Evolutionary conservation across 2,888 invertebrate species (phyloP), one percentile per base, ranked within the genome.

Genomic region (Stictocephala bisonia): DNA sequence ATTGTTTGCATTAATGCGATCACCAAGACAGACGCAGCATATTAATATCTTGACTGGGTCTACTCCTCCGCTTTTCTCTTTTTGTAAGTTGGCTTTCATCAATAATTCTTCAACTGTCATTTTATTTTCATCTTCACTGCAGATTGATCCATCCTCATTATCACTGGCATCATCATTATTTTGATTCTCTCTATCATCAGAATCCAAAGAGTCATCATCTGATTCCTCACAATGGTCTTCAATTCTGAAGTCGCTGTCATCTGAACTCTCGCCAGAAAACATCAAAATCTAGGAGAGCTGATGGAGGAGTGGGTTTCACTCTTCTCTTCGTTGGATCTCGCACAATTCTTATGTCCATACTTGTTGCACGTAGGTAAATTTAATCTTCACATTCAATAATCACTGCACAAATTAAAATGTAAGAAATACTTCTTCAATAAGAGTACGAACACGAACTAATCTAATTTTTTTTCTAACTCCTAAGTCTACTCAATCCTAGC

Each of bases 221-320:
- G 92, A 93, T 79, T 92, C 91, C 78, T 91, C 90, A 70, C 89
- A 89, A 81, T 93, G 93, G 83, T 94, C 94, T 83, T 94, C 94
- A 73, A 95, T 94, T 69, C 96, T 90, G 84, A 96, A 97, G 85
- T 97, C 97, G 74, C 96, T 96, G 84, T 97, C 97, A 82, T 96
- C 96, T 0, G 95, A 95, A 82, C 96, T 96, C 83, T 95, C 94
- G 40, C 93, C 95, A 74, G 94, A 87, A n/a, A 85, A 94, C 95
- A 80, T 94, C 93, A 83, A 93, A 93, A 60, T 94, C 84, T 73
- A 94, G 85, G 6, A 93, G 90, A 40, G 26, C 51, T 26, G 24
- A 51, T 20, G 27, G 20, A 51, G 51, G 51, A 24, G 27, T 51
- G 51, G 50, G 13, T n/a, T n/a, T 51, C 27, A n/a, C 27, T 27